Percentiles rank a stretch among this genome's conserved stretches.
phyloP scores from a whole-genome alignment of 1,140 invertebrate species.

The Arctopsyche grandis region DNA sequence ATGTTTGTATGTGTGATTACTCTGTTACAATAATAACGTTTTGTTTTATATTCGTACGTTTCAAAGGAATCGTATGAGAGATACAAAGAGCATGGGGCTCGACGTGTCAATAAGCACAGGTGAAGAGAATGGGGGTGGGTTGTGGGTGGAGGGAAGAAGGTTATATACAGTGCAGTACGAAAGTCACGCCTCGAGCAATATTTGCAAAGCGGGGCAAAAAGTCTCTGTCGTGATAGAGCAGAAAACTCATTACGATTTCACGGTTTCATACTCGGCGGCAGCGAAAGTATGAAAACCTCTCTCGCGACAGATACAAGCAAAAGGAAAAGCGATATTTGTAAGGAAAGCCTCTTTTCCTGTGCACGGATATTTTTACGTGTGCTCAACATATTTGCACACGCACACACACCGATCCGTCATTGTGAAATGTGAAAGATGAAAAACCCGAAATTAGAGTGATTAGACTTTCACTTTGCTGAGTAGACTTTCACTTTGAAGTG shows the following conservation, averaged over 20 bases:
- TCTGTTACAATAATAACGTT: too few species aligned
- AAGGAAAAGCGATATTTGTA: conserved; percentile 23
- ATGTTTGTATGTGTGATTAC: too few species aligned
- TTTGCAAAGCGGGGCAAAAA: conserved; percentile 33
- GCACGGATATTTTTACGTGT: background rate
- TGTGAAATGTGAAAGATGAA: too few species aligned
- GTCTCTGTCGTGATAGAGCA: conserved; percentile 44
- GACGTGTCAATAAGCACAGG: background rate
- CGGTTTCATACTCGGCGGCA: conserved; percentile 46
- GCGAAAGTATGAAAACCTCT: background rate
- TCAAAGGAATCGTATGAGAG: too few species aligned
- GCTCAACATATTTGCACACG: background rate
- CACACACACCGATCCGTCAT: too few species aligned
- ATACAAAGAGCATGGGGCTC: too few species aligned
- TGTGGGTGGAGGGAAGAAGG: background rate
- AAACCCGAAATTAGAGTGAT: too few species aligned
- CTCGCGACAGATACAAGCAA: background rate
- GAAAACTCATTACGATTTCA: conserved; percentile 54
- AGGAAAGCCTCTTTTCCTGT: background rate
- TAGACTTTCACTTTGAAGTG: too few species aligned
- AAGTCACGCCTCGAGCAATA: conserved; percentile 35
- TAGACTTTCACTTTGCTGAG: too few species aligned
- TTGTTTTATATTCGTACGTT: too few species aligned
- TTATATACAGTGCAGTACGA: background rate
- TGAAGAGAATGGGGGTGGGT: background rate